Evolutionary conservation across 2,113 vertebrate genomes (phyloP).

Genomic region (Solenodon paradoxus): DNA sequence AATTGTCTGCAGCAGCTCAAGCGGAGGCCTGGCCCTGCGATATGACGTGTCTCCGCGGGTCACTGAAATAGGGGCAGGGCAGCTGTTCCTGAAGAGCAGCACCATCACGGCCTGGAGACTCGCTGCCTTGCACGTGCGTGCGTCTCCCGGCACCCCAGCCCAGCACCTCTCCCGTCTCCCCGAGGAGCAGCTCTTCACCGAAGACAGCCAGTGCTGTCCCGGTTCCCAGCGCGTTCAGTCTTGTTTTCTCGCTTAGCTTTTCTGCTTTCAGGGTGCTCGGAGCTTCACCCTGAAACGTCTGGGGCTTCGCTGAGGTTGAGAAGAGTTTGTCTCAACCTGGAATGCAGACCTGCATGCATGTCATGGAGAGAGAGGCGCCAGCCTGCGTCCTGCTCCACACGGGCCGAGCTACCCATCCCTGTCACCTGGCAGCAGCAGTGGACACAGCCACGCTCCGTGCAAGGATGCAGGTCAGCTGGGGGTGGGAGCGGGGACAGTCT

Average conservation of each 20-base stretch:
- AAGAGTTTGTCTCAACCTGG: not conserved
- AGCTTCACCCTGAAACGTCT: not conserved
- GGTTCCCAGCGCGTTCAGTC: too few species aligned
- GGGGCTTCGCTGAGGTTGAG: not conserved
- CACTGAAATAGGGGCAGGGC: not conserved
- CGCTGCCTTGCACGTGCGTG: too few species aligned
- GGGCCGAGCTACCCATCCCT: too few species aligned
- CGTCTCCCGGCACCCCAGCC: too few species aligned
- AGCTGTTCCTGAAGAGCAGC: not conserved
- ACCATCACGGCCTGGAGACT: too few species aligned
- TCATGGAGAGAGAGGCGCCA: not conserved
- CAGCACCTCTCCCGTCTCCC: not conserved
- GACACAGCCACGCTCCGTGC: too few species aligned
- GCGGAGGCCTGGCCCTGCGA: not conserved
- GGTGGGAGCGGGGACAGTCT: too few species aligned
- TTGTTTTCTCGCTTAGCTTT: not conserved
- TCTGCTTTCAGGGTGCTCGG: not conserved
- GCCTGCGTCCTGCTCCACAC: too few species aligned
- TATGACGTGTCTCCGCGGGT: not conserved
- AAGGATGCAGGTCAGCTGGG: too few species aligned
- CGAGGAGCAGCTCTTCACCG: too few species aligned
- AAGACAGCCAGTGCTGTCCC: too few species aligned
- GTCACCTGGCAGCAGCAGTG: too few species aligned
- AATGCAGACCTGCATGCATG: accelerated
- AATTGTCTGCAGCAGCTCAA: not conserved